Evolutionary conservation across 1,140 invertebrate genomes (phyloP).

Genomic region (Cydia pomonella): DNA sequence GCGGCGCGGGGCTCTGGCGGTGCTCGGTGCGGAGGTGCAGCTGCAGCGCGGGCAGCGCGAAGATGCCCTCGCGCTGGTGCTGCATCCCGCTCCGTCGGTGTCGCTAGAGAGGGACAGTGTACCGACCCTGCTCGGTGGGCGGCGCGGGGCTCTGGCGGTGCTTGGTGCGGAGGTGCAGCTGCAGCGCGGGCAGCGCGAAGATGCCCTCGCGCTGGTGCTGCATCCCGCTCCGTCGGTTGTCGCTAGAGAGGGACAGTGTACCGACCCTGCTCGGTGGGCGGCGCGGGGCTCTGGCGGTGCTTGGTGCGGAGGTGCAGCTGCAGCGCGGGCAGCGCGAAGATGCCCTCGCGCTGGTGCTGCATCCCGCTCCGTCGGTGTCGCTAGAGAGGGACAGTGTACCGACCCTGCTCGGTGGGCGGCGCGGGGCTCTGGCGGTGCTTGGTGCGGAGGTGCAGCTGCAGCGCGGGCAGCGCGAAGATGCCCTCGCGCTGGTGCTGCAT

Average conservation of each 20-base stretch:
- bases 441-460: conserved; percentile 96
- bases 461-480: conserved; percentile 95
- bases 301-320: conserved; percentile 96
- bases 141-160: conserved; percentile 89
- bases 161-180: conserved; percentile 95
- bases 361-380: conserved; percentile 84
- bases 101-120: conserved; percentile 79
- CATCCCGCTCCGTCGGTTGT: conserved; percentile 82
- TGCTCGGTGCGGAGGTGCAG: conserved; percentile 97
- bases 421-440: conserved; percentile 90
- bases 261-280: conserved; percentile 87
- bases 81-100: conserved; percentile 81
- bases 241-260: conserved; percentile 13
- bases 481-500: conserved; percentile 92
- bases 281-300: conserved; percentile 88
- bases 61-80: conserved; percentile 96
- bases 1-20: conserved; percentile 86
- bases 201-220: conserved; percentile 95
- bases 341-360: conserved; percentile 93
- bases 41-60: conserved; percentile 95
- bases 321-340: conserved; percentile 96
- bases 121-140: conserved; percentile 86
- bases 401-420: conserved; percentile 87
- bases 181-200: conserved; percentile 95
- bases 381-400: conserved; percentile 55